phyloP scores from a whole-genome alignment of 2,113 vertebrate genomes.

The Corvus hawaiiensis region DNA sequence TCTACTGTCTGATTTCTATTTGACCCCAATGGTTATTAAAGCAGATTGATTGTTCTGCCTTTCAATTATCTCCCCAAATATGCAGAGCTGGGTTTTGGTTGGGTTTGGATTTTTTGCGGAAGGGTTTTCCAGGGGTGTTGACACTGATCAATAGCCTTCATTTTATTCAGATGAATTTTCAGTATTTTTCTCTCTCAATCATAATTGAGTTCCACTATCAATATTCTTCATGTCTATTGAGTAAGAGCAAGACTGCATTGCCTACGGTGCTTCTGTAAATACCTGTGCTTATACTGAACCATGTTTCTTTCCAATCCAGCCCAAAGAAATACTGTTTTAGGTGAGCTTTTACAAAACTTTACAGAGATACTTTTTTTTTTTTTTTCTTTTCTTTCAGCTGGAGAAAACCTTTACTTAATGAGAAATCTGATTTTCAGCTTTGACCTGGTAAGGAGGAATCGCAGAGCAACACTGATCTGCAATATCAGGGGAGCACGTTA shows the following conservation, averaged over 20 bases:
- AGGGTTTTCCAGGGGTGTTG: background rate
- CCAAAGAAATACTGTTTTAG: background rate
- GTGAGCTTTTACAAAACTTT: background rate
- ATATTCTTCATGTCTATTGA: background rate
- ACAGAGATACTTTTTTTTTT: background rate
- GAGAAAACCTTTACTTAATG: background rate
- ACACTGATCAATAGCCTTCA: slow-evolving; percentile 15
- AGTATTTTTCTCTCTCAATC: background rate
- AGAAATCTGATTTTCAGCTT: background rate
- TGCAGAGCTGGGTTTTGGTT: background rate
- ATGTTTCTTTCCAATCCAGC: background rate
- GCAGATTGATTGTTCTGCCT: background rate
- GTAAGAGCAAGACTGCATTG: background rate
- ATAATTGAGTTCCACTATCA: slow-evolving; percentile 19
- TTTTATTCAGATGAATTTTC: slow-evolving; percentile 41
- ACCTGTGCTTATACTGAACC: background rate
- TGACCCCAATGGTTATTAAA: background rate
- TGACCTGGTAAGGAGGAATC: background rate
- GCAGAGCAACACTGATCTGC: background rate
- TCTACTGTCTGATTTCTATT: background rate
- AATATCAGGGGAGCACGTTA: background rate
- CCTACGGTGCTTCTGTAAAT: background rate
- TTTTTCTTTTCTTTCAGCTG: background rate
- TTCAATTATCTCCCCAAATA: background rate
- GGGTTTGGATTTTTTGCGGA: rapidly evolving